Evolutionary conservation across 2,888 invertebrate species (phyloP).

Genomic region (Amorpha juglandis): DNA sequence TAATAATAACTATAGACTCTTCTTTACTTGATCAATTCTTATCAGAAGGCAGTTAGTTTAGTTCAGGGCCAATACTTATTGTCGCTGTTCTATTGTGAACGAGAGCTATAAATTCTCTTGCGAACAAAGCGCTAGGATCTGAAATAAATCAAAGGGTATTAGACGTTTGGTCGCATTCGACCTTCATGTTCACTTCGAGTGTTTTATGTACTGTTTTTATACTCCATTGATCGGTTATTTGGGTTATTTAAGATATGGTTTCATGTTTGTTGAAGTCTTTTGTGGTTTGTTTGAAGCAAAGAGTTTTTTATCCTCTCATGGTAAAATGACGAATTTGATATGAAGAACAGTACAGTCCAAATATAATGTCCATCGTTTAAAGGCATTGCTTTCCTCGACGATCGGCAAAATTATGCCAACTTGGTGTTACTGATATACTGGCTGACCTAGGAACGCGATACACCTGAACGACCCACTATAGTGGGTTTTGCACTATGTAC

Average conservation of each 20-base stretch:
- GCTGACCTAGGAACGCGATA: too few relatives aligned
- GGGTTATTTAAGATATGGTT: neutral
- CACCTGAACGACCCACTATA: too few relatives aligned
- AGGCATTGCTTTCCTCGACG: too few relatives aligned
- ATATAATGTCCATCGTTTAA: too few relatives aligned
- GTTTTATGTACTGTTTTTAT: conserved; percentile 15
- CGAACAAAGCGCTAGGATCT: conserved; percentile 14
- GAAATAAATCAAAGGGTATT: conserved; percentile 20
- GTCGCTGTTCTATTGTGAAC: conserved; percentile 16
- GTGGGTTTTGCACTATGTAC: too few relatives aligned
- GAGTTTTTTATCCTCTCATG: too few relatives aligned
- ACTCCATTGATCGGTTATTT: conserved; percentile 4
- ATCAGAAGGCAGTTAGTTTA: conserved; percentile 10
- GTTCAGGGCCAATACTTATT: conserved; percentile 18
- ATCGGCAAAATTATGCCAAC: too few relatives aligned
- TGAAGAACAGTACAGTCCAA: too few relatives aligned
- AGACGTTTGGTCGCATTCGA: neutral
- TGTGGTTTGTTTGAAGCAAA: neutral
- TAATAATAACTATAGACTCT: neutral
- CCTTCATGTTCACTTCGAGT: neutral
- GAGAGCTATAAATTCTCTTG: conserved; percentile 3
- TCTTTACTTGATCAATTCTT: conserved; percentile 2
- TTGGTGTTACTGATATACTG: too few relatives aligned
- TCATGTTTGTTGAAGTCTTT: neutral
- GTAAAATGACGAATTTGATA: too few relatives aligned